Conservation (phyloP, 2,888 invertebrate genomes). For the Spodoptera exigua region DNA sequence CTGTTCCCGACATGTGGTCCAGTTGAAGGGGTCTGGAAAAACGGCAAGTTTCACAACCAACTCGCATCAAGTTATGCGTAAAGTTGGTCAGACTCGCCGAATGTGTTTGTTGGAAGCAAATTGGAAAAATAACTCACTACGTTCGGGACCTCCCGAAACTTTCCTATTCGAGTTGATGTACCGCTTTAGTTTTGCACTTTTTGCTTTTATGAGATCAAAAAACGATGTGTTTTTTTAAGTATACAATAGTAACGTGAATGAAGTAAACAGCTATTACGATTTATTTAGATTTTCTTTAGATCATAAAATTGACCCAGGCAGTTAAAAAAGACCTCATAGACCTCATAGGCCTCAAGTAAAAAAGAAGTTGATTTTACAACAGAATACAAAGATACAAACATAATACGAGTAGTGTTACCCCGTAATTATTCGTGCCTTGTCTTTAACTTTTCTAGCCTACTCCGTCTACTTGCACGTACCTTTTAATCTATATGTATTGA, state of each 20-base stretch:
- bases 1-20: slow-evolving; percentile 72
- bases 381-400: no score
- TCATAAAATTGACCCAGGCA: no score
- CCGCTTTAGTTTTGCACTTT: slow-evolving; percentile 59
- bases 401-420: no score
- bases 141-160: slow-evolving; percentile 47
- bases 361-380: no score
- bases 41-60: slow-evolving; percentile 44
- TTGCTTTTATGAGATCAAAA: slow-evolving; percentile 46
- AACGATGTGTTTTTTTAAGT: slow-evolving; percentile 22
- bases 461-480: neutral
- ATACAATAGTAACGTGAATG: neutral
- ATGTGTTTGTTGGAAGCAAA: slow-evolving; percentile 71
- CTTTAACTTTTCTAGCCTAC: neutral
- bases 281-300: no score
- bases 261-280: no score
- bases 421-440: no score
- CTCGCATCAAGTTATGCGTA: slow-evolving; percentile 73
- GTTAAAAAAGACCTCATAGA: no score
- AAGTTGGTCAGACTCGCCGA: slow-evolving; percentile 67
- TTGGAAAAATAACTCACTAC: slow-evolving; percentile 73
- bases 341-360: no score
- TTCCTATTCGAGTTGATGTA: slow-evolving; percentile 68
- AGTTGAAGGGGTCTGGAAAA: slow-evolving; percentile 56
- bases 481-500: slow-evolving; percentile 7